Percentiles rank a stretch among this genome's conserved stretches.
Evolutionary conservation across 2,797 vertebrate genomes (phyloP).

Genomic region (Crax fasciolata): DNA sequence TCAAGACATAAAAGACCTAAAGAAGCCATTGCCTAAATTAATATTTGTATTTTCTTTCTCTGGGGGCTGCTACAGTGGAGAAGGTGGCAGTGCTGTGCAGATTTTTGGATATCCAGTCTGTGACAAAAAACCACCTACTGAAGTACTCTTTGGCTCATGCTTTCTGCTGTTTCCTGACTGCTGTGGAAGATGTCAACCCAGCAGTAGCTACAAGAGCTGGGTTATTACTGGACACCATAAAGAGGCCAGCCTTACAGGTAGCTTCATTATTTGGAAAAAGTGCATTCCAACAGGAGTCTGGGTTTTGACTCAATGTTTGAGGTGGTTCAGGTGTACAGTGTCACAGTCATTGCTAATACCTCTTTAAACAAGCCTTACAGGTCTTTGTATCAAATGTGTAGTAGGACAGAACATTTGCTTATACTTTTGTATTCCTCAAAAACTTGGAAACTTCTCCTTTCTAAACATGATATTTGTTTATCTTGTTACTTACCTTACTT

Average conservation of each 20-base stretch:
- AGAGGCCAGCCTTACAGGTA: conserved; percentile 96
- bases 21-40: conserved; percentile 9
- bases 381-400: neutral
- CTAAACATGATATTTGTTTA: neutral
- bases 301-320: neutral
- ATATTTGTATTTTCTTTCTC: conserved; percentile 10
- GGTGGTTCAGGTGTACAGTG: neutral
- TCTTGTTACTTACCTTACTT: neutral
- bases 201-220: conserved; percentile 96
- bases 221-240: conserved; percentile 96
- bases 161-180: conserved; percentile 97
- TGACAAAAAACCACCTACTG: conserved; percentile 96
- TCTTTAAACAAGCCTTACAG: neutral
- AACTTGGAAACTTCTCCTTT: neutral
- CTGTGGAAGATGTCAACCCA: conserved; percentile 98
- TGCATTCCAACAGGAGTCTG: neutral
- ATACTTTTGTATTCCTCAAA: neutral
- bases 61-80: conserved; percentile 87
- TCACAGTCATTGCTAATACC: neutral
- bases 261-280: neutral
- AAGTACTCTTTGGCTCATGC: conserved; percentile 97
- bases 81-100: conserved; percentile 97
- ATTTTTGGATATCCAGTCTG: conserved; percentile 96
- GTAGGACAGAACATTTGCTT: neutral
- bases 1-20: neutral